Conservation (phyloP, 2,797 vertebrate species). For the Syndactyla subalaris region DNA sequence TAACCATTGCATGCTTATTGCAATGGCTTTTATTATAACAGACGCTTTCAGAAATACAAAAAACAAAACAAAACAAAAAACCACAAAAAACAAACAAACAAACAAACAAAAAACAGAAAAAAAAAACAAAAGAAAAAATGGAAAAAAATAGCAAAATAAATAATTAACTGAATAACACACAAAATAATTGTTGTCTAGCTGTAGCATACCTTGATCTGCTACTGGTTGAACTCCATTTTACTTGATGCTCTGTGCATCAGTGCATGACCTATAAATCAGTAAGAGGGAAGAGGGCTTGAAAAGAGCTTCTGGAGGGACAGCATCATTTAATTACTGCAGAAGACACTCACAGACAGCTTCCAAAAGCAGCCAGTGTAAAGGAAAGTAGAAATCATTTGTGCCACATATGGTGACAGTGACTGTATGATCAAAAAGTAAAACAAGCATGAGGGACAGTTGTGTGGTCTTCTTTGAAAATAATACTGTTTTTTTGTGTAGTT, state of each 20-base stretch:
- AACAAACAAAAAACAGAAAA: not conserved
- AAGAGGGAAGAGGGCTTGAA: not conserved
- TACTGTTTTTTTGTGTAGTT: not conserved
- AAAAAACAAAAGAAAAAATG: not conserved
- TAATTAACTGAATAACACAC: not conserved
- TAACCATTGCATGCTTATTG: not conserved
- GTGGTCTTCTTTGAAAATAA: not conserved
- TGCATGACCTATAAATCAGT: not conserved
- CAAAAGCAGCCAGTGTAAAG: not conserved
- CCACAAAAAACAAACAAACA: no score
- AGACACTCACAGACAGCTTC: not conserved
- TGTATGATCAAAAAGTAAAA: not conserved
- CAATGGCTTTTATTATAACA: not conserved
- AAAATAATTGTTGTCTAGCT: not conserved
- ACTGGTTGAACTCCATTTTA: not conserved
- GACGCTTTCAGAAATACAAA: not conserved
- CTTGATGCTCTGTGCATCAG: not conserved
- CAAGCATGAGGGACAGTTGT: not conserved
- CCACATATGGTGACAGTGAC: not conserved
- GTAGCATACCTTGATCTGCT: not conserved
- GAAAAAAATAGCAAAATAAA: not conserved
- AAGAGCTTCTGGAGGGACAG: not conserved
- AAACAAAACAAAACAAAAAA: no score
- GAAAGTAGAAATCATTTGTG: not conserved
- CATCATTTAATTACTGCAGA: slow-evolving; percentile 3